Conservation (phyloP, 2,797 vertebrate genomes). For the Platalea minor region DNA sequence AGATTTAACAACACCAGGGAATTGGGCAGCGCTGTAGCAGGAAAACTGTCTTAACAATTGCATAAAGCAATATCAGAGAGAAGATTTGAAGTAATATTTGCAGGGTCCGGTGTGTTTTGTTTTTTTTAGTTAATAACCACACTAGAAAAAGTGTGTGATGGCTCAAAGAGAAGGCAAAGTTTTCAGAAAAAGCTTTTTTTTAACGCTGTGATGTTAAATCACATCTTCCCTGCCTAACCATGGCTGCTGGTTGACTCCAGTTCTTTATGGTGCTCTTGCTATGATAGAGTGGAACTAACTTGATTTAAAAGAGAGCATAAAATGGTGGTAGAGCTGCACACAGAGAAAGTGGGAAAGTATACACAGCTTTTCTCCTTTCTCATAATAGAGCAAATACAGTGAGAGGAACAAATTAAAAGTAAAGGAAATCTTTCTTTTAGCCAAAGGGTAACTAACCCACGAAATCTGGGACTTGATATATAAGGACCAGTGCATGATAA, state of each 20-base stretch:
- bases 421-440: not conserved
- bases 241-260: not conserved
- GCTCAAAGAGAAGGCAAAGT: not conserved
- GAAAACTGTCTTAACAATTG: not conserved
- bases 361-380: not conserved
- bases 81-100: not conserved
- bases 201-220: not conserved
- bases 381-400: not conserved
- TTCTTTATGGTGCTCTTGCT: not conserved
- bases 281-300: not conserved
- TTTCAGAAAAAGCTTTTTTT: not conserved
- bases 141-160: not conserved
- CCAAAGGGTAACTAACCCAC: not conserved
- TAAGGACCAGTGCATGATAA: not conserved
- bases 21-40: not conserved
- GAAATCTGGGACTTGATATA: not conserved
- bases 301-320: not conserved
- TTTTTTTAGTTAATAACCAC: not conserved
- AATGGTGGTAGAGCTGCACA: not conserved
- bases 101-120: not conserved
- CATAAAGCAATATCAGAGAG: not conserved
- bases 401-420: not conserved
- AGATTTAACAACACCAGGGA: not conserved
- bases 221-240: not conserved
- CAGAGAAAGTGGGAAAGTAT: not conserved